Conservation (phyloP, 2,888 invertebrate species). For the Drosophila flavopinicola region DNA sequence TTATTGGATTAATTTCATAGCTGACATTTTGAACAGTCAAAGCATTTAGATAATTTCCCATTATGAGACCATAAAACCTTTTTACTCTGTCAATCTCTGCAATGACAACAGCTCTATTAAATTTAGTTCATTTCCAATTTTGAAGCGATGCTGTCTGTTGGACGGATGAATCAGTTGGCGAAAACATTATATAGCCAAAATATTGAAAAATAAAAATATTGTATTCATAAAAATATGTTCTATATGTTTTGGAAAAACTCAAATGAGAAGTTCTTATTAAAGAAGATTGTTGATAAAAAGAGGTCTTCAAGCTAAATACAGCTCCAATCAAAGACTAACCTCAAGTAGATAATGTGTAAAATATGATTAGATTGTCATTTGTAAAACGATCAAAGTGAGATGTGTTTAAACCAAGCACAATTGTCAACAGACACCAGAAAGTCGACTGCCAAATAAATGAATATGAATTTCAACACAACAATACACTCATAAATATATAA, state of each 20-base stretch:
- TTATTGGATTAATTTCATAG: not conserved
- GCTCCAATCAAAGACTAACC: no score
- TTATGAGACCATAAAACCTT: not conserved
- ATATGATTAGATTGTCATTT: no score
- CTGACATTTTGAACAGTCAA: not conserved
- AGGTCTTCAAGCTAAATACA: no score
- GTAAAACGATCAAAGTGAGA: not conserved
- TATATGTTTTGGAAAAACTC: no score
- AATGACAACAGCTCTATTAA: not conserved
- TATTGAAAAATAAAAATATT: no score
- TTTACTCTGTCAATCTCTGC: not conserved
- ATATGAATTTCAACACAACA: constrained; percentile 2
- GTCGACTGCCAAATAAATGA: constrained; percentile 1
- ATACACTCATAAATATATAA: constrained; percentile 19
- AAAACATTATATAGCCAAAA: no score
- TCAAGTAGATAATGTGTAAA: no score
- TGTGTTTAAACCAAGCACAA: not conserved
- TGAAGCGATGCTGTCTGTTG: not conserved
- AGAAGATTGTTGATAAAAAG: no score
- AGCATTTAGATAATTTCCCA: constrained; percentile 10
- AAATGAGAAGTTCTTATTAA: no score
- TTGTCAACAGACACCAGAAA: constrained; percentile 1
- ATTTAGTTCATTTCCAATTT: constrained; percentile 16
- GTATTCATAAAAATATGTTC: no score
- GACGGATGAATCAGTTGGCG: not conserved